Base-by-base conservation (phyloP, 1,140 invertebrate species). In the Heliconius melpomene region DNA sequence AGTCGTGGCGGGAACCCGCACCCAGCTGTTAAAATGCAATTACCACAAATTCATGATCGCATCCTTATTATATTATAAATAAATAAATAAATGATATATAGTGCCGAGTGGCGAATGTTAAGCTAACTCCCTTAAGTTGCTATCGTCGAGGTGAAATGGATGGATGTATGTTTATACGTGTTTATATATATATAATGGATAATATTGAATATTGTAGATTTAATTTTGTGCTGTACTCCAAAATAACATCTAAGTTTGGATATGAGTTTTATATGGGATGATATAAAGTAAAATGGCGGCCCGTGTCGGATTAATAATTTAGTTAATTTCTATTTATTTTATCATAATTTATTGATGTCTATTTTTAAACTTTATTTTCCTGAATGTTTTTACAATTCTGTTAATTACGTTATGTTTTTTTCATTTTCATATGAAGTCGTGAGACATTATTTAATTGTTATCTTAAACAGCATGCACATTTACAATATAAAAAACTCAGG, bases 141-240 rank as follows among this genome's bases (percentile, higher is more conserved):
- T 89, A 91, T 83, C 86, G 89, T 91, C 91, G 82, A 83, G 86
- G 86, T 88, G 87, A 88, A 87, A 90, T 92, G 90, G 85, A 91
- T 91, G 90, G 90, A 87, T 91, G 92, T 92, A 92, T 91, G 92
- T 93, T 93, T 93, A 93, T 93, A 93, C 90, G 89, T 93, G 89
- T 94, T 92, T 94, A 94, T 93, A 94, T 93, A 93, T 57, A 57
- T 57, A 52, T 52, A 52, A 52, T 52, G 50, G 7, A 52, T 52
- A 52, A 52, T 52, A 93, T 46, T 93, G 91, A 93, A 87, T 92
- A 93, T 94, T 81, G 86, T 94, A 94, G 91, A 91, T 93, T n/a
- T 94, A 93, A 92, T 93, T 91, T 91, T 85, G 87, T 90, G 88
- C 83, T 86, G 85, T 87, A 87, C 88, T 89, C 88, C 87, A 86